These are phyloP conservation scores for Caenorhabditis tropicalis DNA, from an alignment of 1,140 invertebrate genomes.

Conservation along the genomic window DNA sequence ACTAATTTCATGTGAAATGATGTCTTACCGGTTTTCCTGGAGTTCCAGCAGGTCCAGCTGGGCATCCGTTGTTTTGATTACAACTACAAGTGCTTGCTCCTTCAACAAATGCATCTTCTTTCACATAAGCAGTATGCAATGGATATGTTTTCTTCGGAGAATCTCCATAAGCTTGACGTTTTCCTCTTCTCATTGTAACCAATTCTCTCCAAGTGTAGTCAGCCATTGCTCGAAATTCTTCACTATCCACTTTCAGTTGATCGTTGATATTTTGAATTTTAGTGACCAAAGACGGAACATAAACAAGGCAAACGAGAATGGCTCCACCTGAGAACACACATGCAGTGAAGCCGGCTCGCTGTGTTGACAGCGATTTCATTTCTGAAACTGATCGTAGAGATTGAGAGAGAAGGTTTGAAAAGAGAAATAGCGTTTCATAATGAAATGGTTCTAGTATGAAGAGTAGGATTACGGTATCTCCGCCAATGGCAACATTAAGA, in stretches of 20 bases:
- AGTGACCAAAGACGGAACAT: conserved; percentile 63
- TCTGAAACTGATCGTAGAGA: neutral
- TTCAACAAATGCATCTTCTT: conserved; percentile 64
- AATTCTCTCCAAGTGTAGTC: conserved; percentile 67
- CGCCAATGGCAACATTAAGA: neutral
- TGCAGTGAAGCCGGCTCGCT: conserved; percentile 63
- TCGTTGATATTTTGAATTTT: conserved; percentile 68
- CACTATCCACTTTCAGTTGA: conserved; percentile 66
- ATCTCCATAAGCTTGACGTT: conserved; percentile 50
- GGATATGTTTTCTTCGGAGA: conserved; percentile 63
- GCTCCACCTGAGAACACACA: conserved; percentile 61
- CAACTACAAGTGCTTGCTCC: conserved; percentile 64
- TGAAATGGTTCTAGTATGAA: no score
- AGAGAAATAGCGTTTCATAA: neutral
- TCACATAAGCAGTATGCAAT: conserved; percentile 65
- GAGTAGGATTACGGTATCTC: neutral
- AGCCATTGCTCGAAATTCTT: conserved; percentile 66
- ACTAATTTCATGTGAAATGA: neutral
- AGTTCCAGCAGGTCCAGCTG: conserved; percentile 64
- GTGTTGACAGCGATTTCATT: conserved; percentile 59
- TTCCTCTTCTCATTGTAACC: conserved; percentile 49
- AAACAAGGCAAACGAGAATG: conserved; percentile 61
- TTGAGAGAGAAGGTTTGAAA: neutral
- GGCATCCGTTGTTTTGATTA: conserved; percentile 65
- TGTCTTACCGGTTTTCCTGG: conserved; percentile 63